These are phyloP conservation scores for Lichenostomus cassidix DNA, from an alignment of 2,113 vertebrate species.

Conservation along the genomic window DNA sequence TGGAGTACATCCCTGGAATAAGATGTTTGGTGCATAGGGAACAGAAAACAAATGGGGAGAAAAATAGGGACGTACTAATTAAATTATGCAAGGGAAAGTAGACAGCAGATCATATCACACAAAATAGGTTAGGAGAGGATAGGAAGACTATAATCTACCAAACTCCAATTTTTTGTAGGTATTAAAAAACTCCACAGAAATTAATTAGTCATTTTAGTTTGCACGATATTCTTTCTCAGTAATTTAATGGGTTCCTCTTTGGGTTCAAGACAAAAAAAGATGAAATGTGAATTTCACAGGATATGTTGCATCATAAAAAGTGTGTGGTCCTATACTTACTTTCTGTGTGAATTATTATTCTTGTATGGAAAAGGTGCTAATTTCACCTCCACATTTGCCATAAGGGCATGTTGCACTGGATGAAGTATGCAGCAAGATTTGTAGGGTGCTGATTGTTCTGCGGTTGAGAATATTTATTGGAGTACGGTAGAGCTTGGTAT, in stretches of 20 bases:
- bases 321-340: not conserved
- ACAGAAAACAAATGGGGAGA: not conserved
- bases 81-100: not conserved
- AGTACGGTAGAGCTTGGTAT: not conserved
- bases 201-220: not conserved
- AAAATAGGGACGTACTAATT: not conserved
- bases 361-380: not conserved
- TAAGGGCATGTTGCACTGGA: not conserved
- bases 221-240: not conserved
- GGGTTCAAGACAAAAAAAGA: not conserved
- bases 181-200: rapidly evolving
- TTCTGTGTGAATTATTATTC: not conserved
- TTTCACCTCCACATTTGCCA: not conserved
- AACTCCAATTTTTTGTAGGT: not conserved
- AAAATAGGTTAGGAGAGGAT: not conserved
- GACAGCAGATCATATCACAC: not conserved
- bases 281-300: not conserved
- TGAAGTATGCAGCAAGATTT: not conserved
- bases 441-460: not conserved
- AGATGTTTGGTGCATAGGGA: not conserved
- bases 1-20: not conserved
- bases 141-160: not conserved
- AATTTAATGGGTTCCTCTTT: not conserved
- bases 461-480: not conserved
- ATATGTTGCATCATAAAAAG: not conserved